These are phyloP conservation scores for Isotomurus palustris DNA, from an alignment of 2,888 invertebrate genomes.

Conservation along the genomic window DNA sequence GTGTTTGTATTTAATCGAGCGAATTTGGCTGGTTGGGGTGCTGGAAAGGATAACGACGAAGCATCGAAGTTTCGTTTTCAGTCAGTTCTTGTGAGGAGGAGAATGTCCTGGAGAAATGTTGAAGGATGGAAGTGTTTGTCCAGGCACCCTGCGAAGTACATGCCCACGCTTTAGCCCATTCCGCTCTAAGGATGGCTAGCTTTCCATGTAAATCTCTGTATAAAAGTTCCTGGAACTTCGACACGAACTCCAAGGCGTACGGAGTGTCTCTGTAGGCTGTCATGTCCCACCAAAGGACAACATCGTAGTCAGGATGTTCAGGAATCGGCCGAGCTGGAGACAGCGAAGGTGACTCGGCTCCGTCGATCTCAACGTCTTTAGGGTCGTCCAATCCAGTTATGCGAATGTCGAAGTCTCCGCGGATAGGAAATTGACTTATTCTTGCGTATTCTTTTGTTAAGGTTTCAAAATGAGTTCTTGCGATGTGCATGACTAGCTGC, in stretches of 20 bases:
- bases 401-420: neutral
- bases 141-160: neutral
- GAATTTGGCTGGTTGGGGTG: too few relatives aligned
- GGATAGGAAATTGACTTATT: neutral
- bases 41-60: too few relatives aligned
- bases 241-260: neutral
- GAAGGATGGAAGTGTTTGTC: neutral
- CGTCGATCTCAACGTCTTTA: neutral
- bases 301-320: neutral
- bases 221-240: neutral
- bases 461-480: neutral
- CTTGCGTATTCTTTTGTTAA: neutral
- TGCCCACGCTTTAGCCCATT: neutral
- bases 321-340: neutral
- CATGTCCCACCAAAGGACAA: neutral
- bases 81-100: too few relatives aligned
- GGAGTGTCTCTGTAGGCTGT: neutral
- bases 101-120: neutral
- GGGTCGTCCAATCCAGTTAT: constrained; percentile 1
- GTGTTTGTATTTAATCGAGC: too few relatives aligned
- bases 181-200: neutral
- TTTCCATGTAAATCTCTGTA: neutral
- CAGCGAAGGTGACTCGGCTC: neutral
- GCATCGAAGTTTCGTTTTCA: too few relatives aligned
- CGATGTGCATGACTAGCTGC: neutral